Evolutionary conservation across 2,113 vertebrate genomes (phyloP).

Genomic region (Epinephelus lanceolatus): DNA sequence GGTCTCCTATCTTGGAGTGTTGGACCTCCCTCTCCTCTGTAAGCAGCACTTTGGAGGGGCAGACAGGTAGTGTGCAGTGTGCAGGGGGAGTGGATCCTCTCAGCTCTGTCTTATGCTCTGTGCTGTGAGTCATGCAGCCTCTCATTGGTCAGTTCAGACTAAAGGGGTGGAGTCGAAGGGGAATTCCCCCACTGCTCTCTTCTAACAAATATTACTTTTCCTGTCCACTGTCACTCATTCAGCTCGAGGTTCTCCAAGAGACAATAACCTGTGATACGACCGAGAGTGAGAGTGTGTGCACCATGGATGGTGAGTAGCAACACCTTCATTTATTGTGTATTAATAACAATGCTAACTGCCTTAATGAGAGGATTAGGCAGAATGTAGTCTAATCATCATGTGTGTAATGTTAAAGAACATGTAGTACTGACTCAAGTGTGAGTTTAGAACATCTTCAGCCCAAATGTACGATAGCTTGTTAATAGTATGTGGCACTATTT

Average conservation of each 20-base stretch:
- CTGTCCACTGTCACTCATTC: conserved; percentile 60
- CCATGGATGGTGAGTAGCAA: conserved; percentile 83
- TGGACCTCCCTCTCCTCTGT: no score
- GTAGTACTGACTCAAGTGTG: not conserved
- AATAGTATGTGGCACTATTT: not conserved
- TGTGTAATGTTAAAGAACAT: not conserved
- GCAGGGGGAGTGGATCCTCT: not conserved
- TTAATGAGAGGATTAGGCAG: not conserved
- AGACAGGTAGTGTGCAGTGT: not conserved
- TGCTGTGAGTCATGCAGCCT: not conserved
- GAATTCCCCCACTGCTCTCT: conserved; percentile 59
- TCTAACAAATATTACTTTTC: conserved; percentile 50
- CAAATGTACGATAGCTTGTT: not conserved
- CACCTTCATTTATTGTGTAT: not conserved
- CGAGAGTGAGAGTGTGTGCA: conserved; percentile 42
- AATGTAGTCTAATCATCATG: not conserved
- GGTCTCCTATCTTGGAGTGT: not conserved
- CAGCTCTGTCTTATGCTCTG: not conserved
- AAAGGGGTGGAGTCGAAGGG: conserved; percentile 49
- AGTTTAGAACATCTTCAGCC: not conserved
- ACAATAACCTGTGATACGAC: conserved; percentile 18
- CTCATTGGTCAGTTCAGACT: conserved; percentile 56
- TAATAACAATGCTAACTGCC: not conserved
- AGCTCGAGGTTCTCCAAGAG: conserved; percentile 29
- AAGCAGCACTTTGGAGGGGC: not conserved